A percentile compares a stretch with the other conserved stretches of the same genome.
Conservation (phyloP, 2,797 vertebrate species). For the Garrulus glandarius region DNA sequence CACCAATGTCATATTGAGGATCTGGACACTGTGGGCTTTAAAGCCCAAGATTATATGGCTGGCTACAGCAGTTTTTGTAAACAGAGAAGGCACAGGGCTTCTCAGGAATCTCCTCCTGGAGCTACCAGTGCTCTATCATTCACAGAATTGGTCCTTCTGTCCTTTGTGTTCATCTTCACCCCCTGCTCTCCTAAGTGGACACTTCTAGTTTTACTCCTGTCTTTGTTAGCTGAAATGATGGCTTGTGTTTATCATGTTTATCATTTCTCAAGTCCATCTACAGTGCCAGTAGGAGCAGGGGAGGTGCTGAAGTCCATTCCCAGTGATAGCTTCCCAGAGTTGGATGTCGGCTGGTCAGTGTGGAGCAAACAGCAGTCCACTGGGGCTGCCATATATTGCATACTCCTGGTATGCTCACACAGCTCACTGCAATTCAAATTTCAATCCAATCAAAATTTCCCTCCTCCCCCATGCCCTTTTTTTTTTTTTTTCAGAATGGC, state of each 20-base stretch:
- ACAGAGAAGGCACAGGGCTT: not conserved
- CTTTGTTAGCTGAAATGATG: not conserved
- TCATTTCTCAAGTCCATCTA: not conserved
- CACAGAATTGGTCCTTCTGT: not conserved
- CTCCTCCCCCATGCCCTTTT: fast-evolving
- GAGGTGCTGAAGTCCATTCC: not conserved
- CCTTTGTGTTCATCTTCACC: not conserved
- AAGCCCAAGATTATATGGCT: not conserved
- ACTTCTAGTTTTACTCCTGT: not conserved
- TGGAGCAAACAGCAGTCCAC: not conserved
- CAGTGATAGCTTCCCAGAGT: not conserved
- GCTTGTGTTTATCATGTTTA: not conserved
- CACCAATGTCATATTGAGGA: not conserved
- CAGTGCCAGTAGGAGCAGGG: not conserved
- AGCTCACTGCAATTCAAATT: not conserved
- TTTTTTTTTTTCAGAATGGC: not conserved
- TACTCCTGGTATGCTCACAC: fast-evolving
- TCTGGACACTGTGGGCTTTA: not conserved
- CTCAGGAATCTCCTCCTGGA: not conserved
- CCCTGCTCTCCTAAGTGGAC: not conserved
- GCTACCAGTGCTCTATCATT: not conserved
- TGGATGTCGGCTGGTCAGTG: not conserved
- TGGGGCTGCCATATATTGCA: not conserved
- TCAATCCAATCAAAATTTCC: not conserved
- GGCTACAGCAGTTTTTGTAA: not conserved